Conservation (phyloP, 2,797 vertebrate genomes). For the Clamator glandarius region DNA sequence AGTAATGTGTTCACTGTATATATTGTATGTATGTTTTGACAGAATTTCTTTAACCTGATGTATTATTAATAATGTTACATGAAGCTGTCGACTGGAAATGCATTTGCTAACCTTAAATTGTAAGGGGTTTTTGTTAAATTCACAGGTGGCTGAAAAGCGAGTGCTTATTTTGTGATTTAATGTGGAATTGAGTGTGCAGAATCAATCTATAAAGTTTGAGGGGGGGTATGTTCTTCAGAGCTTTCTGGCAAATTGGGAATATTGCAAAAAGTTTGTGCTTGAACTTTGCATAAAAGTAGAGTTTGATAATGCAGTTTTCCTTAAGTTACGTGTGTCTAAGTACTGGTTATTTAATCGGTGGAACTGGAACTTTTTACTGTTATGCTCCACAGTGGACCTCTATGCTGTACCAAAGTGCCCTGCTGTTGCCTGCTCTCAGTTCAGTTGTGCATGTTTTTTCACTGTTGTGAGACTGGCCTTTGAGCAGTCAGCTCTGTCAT, state of each 20-base stretch:
- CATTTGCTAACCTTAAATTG: conserved; percentile 15
- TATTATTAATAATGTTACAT: conserved; percentile 47
- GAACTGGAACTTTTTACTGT: not conserved
- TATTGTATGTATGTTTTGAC: conserved; percentile 55
- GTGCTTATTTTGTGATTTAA: conserved; percentile 46
- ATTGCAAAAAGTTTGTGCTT: conserved; percentile 27
- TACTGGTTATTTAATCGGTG: not conserved
- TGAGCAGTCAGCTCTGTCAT: not conserved
- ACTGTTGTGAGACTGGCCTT: not conserved
- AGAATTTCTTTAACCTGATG: conserved; percentile 32
- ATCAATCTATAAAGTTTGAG: not conserved
- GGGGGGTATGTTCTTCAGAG: not conserved
- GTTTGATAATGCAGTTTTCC: not conserved
- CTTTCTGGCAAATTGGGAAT: conserved; percentile 27
- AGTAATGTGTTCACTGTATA: conserved; percentile 42
- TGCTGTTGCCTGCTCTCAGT: not conserved
- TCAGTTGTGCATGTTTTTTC: not conserved
- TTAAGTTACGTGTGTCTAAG: not conserved
- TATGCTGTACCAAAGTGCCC: not conserved
- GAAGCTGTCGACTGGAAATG: conserved; percentile 35
- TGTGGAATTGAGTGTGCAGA: conserved; percentile 38
- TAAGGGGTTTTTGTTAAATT: conserved; percentile 44
- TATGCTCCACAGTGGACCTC: not conserved
- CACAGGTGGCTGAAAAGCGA: conserved; percentile 24
- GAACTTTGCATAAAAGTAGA: not conserved